Evolutionary conservation across 2,888 invertebrate species (phyloP).

Genomic region (Lycocerus yunnanus): DNA sequence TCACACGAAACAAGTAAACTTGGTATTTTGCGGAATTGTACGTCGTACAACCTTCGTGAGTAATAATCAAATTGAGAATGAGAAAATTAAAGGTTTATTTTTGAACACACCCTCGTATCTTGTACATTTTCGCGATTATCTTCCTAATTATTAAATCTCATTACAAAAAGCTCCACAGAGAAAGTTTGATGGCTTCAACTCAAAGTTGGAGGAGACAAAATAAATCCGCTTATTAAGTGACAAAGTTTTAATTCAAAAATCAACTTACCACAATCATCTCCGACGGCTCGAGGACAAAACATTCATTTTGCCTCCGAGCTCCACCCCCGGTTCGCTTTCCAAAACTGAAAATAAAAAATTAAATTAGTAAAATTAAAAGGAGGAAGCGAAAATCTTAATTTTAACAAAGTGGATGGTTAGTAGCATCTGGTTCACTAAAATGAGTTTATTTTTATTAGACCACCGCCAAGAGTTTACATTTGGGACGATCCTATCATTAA

Average conservation of each 20-base stretch:
- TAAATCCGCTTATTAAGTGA: not conserved
- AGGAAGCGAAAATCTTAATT: not conserved
- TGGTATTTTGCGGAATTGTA: not conserved
- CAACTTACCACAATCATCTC: slow-evolving; percentile 85
- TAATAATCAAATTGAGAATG: not conserved
- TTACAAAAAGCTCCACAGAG: not conserved
- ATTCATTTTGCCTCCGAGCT: slow-evolving; percentile 78
- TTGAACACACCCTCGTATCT: no score
- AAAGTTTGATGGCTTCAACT: not conserved
- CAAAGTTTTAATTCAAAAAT: slow-evolving; percentile 5
- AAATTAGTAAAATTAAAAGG: not conserved
- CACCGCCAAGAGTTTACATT: not conserved
- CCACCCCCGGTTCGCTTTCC: slow-evolving; percentile 80
- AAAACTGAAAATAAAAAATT: slow-evolving; percentile 68
- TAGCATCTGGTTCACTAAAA: not conserved
- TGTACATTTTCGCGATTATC: not conserved
- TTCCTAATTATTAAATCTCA: not conserved
- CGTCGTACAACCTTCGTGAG: not conserved
- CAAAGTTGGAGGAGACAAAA: not conserved
- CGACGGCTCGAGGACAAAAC: slow-evolving; percentile 82
- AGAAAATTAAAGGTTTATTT: no score
- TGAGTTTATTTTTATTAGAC: not conserved
- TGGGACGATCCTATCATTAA: not conserved
- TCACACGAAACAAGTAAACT: not conserved
- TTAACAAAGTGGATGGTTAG: not conserved